These are phyloP conservation scores for Spinus olivaceus DNA, from an alignment of 2,797 vertebrate species.

Conservation along the genomic window DNA sequence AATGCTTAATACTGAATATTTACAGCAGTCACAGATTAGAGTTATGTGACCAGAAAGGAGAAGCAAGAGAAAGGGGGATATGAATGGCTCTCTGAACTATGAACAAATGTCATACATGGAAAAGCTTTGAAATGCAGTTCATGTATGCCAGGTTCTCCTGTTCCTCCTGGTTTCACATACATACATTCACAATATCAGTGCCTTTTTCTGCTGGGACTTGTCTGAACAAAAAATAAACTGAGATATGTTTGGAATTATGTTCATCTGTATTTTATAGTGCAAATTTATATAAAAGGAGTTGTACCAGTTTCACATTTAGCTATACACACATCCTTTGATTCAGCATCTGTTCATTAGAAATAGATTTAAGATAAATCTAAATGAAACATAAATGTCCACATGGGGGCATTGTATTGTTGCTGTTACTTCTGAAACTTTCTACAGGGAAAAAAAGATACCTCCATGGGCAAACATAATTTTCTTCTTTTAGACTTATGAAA, in stretches of 20 bases:
- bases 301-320: background rate
- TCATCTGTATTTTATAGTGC: background rate
- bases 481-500: background rate
- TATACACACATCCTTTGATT: background rate
- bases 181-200: background rate
- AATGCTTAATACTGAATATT: background rate
- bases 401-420: slow-evolving; percentile 50
- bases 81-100: background rate
- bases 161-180: background rate
- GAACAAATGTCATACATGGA: background rate
- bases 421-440: slow-evolving; percentile 1
- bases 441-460: background rate
- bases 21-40: background rate
- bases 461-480: background rate
- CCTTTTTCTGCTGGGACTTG: background rate
- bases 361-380: background rate
- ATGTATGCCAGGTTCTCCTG: background rate
- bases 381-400: slow-evolving; percentile 20
- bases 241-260: background rate
- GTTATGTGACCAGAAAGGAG: background rate
- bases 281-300: background rate
- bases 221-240: background rate
- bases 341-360: background rate
- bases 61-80: background rate
- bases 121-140: background rate